phyloP scores from a whole-genome alignment of 2,888 invertebrate genomes.

The Tipula unca region DNA sequence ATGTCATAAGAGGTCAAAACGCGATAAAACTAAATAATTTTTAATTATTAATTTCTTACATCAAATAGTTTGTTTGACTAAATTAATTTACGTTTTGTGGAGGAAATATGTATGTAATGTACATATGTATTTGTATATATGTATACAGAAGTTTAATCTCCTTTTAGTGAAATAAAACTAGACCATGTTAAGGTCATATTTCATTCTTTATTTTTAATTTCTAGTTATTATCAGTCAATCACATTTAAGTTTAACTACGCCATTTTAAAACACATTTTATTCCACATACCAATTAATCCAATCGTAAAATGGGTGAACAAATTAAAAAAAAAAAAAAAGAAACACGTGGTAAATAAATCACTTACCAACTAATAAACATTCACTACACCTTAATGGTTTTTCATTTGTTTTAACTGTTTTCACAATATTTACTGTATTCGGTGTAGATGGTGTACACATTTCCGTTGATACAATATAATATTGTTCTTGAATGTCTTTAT shows the following conservation, averaged over 20 bases:
- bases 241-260: neutral
- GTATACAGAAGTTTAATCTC: too few relatives aligned
- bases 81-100: neutral
- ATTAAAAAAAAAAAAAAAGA: neutral
- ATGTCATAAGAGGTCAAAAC: neutral
- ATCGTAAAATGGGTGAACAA: neutral
- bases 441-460: neutral
- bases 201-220: neutral
- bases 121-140: neutral
- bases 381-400: conserved; percentile 3
- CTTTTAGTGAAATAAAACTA: neutral
- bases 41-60: neutral
- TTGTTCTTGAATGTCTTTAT: neutral
- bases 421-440: conserved; percentile 9
- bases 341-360: neutral
- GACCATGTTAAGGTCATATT: neutral
- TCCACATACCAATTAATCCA: neutral
- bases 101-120: too few relatives aligned
- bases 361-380: conserved; percentile 16
- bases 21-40: neutral
- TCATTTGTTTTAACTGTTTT: conserved; percentile 14
- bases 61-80: neutral
- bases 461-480: neutral
- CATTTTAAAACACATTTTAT: neutral
- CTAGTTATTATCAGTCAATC: neutral